phyloP scores from a whole-genome alignment of 2,113 vertebrate species.

The Microtus richardsoni region DNA sequence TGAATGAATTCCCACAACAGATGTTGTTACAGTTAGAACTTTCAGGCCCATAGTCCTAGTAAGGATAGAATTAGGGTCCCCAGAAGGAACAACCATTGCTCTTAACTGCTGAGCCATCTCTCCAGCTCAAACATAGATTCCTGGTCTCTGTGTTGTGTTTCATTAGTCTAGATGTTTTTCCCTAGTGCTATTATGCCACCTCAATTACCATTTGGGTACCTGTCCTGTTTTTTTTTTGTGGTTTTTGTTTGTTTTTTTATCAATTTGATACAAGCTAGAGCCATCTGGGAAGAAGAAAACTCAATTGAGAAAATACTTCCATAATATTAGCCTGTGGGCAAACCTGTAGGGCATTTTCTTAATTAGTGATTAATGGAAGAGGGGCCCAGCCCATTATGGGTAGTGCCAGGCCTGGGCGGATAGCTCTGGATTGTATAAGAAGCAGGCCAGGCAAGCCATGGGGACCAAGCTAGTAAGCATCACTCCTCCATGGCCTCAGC shows the following conservation, averaged over 20 bases:
- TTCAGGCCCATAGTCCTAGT: too few species aligned
- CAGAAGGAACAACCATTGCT: neutral
- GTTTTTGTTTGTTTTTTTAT: neutral
- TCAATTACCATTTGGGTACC: neutral
- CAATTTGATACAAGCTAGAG: neutral
- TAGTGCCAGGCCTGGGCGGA: neutral
- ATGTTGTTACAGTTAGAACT: too few species aligned
- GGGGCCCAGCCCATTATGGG: neutral
- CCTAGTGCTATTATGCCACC: neutral
- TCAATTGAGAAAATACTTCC: neutral
- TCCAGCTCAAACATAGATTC: neutral
- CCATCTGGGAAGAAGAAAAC: neutral
- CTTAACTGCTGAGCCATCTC: neutral
- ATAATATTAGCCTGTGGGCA: neutral
- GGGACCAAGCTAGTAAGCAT: neutral
- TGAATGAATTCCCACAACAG: too few species aligned
- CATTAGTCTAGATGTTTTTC: neutral
- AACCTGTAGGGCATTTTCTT: neutral
- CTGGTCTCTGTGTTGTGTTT: neutral
- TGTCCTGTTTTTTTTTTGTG: neutral
- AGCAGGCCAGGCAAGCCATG: neutral
- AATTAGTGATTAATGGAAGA: neutral
- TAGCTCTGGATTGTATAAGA: neutral
- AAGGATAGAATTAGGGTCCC: neutral
- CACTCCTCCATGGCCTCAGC: neutral